These are phyloP conservation scores for Oenanthe oenanthe DNA, from an alignment of 2,113 vertebrate genomes.

Conservation along the genomic window DNA sequence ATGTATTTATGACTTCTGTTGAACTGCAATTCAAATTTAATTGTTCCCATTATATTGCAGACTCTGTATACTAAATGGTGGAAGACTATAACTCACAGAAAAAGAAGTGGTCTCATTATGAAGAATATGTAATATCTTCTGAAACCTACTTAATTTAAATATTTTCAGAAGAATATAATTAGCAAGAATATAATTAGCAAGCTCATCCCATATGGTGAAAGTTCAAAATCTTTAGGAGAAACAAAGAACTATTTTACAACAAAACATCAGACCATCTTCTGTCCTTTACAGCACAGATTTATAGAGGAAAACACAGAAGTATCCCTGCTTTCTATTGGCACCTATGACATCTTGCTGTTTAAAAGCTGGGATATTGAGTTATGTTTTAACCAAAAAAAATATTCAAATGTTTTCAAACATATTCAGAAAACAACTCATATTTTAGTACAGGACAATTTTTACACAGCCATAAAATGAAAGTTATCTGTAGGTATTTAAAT, in stretches of 20 bases:
- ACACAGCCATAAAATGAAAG: neutral
- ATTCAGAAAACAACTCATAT: neutral
- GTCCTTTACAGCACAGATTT: neutral
- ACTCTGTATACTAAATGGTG: neutral
- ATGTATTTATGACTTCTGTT: neutral
- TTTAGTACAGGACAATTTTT: neutral
- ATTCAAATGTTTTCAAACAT: neutral
- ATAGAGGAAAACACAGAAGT: neutral
- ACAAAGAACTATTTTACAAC: neutral
- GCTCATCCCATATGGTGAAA: neutral
- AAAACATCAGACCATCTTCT: neutral
- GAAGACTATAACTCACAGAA: neutral
- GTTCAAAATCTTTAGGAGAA: neutral
- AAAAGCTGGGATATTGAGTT: neutral
- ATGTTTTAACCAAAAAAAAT: neutral
- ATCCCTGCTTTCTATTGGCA: neutral
- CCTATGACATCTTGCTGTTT: neutral
- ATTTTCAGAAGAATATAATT: neutral
- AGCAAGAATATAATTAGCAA: neutral
- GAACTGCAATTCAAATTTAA: neutral
- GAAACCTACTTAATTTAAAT: neutral
- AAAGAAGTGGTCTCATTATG: neutral
- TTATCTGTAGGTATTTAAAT: neutral
- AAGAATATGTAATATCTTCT: neutral
- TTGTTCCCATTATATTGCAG: neutral